Evolutionary conservation across 2,888 invertebrate genomes (phyloP), one percentile per base, ranked within the genome.

Genomic region (Phrixothrix hirtus): DNA sequence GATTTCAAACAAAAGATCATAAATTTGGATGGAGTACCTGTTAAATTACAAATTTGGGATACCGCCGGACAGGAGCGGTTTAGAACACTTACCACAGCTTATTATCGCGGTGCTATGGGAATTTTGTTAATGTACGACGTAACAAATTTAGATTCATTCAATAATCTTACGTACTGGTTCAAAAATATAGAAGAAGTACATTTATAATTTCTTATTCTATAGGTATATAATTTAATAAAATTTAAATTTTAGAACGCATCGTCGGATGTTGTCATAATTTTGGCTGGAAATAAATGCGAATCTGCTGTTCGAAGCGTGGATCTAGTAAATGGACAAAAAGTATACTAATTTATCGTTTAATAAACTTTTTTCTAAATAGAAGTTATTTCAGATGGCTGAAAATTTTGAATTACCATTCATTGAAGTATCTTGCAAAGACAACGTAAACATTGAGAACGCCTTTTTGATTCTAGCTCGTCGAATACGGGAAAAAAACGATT

Each of bases 1-100:
- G 92, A 92, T 77, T 92, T 92, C 76, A 92, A 92, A 77, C 92
- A 92, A 75, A 92, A 92, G 78, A 88, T 92, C 63, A 89, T 92
- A 67, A 89, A 89, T 73, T 79, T 92, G 66, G 92, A 92, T 72
- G 92, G 90, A 7, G 88, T 87, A 47, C 91, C 90, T 38, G 88
- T 92, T 66, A 92, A 92, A 75, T 78, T 89, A 38, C 89, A 89
- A 76, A 88, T 89, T 73, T 92, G 92, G 93, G 92, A 93, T 72
- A 92, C 92, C 0, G 92, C 92, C 6, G 92, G 92, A 0, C 89
- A 89, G 67, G 74, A 74, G 57, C 44, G 74, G 67, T 89, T 90
- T 75, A 81, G 92, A 27, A 92, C 92, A 5, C 77, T 93, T 58
- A 92, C 92, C 37, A 91, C 91, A 7, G 92, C 92, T 2, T 92